Percentiles rank a stretch among this genome's conserved stretches.
phyloP scores from a whole-genome alignment of 1,140 invertebrate genomes.

The Stenopsyche tienmushanensis region DNA sequence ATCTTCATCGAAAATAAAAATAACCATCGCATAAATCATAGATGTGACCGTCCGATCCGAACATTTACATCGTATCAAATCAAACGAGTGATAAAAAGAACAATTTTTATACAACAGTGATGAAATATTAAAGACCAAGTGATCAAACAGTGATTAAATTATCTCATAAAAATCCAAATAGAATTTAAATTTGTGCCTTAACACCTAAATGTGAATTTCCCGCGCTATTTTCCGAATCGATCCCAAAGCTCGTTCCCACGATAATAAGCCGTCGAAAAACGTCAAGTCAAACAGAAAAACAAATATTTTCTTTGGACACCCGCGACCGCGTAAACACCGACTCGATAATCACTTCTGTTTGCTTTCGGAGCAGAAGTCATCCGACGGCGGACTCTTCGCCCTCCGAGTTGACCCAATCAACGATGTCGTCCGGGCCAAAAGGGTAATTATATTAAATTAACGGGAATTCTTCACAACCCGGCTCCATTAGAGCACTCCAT shows the following conservation, averaged over 20 bases:
- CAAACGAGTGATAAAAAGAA: too few relatives aligned
- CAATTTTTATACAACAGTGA: too few relatives aligned
- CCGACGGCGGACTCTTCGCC: constrained; percentile 21
- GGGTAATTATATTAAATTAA: constrained; percentile 41
- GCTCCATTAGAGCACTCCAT: not conserved
- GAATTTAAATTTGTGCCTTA: too few relatives aligned
- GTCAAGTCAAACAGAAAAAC: constrained; percentile 23
- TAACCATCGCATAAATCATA: too few relatives aligned
- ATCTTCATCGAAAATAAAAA: too few relatives aligned
- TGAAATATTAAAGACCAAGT: too few relatives aligned
- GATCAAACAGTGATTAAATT: too few relatives aligned
- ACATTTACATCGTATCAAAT: too few relatives aligned
- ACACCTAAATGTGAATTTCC: too few relatives aligned
- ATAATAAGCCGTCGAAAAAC: constrained; percentile 19
- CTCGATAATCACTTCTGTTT: not conserved
- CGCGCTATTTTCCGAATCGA: too few relatives aligned
- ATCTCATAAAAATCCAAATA: too few relatives aligned
- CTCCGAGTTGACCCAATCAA: constrained; percentile 37
- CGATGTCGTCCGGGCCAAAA: constrained; percentile 26
- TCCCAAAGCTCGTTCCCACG: constrained; percentile 29
- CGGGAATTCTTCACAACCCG: constrained; percentile 4
- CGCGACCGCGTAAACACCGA: constrained; percentile 14
- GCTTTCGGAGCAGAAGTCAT: constrained; percentile 4
- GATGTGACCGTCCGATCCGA: too few relatives aligned
- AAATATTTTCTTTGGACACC: constrained; percentile 35